Evolutionary conservation across 2,797 vertebrate genomes (phyloP).

Genomic region (Yasuhikotakia modesta): DNA sequence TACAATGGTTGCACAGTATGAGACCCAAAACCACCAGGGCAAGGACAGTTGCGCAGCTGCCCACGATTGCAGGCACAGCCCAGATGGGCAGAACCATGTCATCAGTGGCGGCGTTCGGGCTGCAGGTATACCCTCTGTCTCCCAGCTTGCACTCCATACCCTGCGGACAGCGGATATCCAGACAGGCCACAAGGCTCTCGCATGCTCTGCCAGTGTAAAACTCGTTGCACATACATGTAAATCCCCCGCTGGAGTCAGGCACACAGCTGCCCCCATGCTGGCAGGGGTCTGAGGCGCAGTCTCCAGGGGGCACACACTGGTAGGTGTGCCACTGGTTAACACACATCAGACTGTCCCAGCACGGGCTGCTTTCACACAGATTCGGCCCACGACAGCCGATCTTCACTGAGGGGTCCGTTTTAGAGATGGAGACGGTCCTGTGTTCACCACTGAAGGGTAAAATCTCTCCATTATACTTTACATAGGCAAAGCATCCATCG

Average conservation of each 20-base stretch:
- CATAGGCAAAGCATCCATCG: conserved; percentile 87
- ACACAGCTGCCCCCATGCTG: conserved; percentile 91
- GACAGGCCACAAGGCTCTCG: conserved; percentile 86
- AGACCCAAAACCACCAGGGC: conserved; percentile 91
- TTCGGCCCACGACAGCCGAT: conserved; percentile 92
- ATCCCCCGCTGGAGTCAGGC: conserved; percentile 76
- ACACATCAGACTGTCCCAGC: conserved; percentile 91
- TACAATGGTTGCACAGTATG: conserved; percentile 94
- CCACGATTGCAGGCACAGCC: conserved; percentile 95
- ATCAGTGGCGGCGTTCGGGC: conserved; percentile 67
- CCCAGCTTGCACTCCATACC: conserved; percentile 81
- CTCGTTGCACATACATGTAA: conserved; percentile 89
- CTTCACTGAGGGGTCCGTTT: conserved; percentile 83
- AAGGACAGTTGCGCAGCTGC: conserved; percentile 89
- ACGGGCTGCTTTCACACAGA: conserved; percentile 90
- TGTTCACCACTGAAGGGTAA: conserved; percentile 91
- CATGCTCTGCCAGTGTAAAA: conserved; percentile 84
- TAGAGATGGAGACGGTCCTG: conserved; percentile 81
- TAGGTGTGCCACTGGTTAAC: conserved; percentile 94
- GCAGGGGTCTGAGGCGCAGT: conserved; percentile 89
- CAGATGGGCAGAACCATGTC: conserved; percentile 89
- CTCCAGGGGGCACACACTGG: conserved; percentile 88
- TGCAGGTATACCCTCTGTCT: conserved; percentile 82
- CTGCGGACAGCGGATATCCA: conserved; percentile 83
- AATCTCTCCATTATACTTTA: conserved; percentile 86